Percentiles rank a stretch among this genome's conserved stretches.
Conservation (phyloP, 2,888 invertebrate genomes). For the Terebella lapidaria region DNA sequence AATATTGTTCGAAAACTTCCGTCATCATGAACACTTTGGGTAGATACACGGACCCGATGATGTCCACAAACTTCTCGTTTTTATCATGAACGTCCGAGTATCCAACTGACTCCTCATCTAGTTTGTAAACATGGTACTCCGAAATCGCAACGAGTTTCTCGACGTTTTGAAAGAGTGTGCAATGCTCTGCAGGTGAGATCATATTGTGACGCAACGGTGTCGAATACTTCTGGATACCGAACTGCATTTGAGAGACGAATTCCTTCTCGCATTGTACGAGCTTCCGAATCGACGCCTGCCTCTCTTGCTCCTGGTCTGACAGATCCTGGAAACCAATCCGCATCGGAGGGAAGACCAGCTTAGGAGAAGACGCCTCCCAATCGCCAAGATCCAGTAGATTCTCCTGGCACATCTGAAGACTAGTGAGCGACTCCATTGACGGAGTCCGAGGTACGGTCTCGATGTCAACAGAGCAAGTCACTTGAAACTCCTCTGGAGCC, state of each 20-base stretch:
- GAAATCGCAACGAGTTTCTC: slow-evolving; percentile 33
- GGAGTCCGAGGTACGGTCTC: no score
- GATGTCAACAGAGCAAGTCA: no score
- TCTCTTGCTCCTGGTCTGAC: background rate
- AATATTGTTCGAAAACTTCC: slow-evolving; percentile 44
- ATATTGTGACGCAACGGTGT: slow-evolving; percentile 45
- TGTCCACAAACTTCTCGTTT: background rate
- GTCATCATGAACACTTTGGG: slow-evolving; percentile 23
- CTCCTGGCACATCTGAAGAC: no score
- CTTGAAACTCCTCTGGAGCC: no score
- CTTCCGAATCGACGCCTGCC: slow-evolving; percentile 9
- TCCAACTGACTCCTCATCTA: background rate
- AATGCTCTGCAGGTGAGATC: slow-evolving; percentile 39
- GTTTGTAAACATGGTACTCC: slow-evolving; percentile 6
- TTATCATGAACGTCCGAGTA: background rate
- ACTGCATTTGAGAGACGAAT: slow-evolving; percentile 45
- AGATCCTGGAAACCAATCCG: background rate
- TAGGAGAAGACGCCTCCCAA: background rate
- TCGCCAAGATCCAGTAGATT: background rate
- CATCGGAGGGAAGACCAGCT: background rate
- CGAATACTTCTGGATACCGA: slow-evolving; percentile 44
- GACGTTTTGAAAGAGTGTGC: slow-evolving; percentile 47
- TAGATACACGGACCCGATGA: background rate
- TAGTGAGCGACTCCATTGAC: no score
- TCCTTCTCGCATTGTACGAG: slow-evolving; percentile 31